Evolutionary conservation across 2,797 vertebrate genomes (phyloP), one percentile per base, ranked within the genome.

Genomic region (Halcyon badia): DNA sequence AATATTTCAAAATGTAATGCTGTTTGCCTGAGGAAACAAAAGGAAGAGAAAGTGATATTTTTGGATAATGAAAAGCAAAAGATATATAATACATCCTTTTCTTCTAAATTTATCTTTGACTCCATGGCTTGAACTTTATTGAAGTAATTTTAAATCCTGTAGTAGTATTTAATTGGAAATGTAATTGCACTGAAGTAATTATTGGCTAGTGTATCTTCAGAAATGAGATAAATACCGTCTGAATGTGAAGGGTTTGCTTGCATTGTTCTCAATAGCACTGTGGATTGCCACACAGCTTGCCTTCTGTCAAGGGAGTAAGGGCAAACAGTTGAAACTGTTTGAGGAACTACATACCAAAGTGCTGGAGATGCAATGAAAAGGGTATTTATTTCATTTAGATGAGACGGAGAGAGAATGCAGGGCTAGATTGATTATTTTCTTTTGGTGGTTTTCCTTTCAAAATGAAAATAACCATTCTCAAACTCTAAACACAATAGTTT

Each of bases 131-230:
- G 77, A 87, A 76, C 39, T 81, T 76, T 31, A 49, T 28, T 68
- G 26, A 86, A 90, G 58, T 35, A 71, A 71, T 76, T 62, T 89
- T 41, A 76, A 83, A 46, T 82, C 62, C 87, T 54, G 24, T 83
- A 35, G 33, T 39, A 71, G 46, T 75, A 22, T 91, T 82, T 94
- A 83, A 94, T 83, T 94, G 39, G 72, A 89, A 90, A 80, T 86
- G 13, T 57, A 91, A 81, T 97, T 94, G 20, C 37, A 71, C 28
- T 30, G 1, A 60, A 88, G 33, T 86, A 90, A 94, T 92, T 84
- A 52, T 54, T 77, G 76, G 25, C 52, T 73, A 56, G 11, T 80
- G 2, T 77, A 57, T 87, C 75, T 87, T 60, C 35, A 80, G 28
- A 68, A 69, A 33, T 42, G 28, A 79, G 80, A 81, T 64, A 75